Evolutionary conservation across 2,888 invertebrate species (phyloP).

Genomic region (Ferdinandea cuprea): DNA sequence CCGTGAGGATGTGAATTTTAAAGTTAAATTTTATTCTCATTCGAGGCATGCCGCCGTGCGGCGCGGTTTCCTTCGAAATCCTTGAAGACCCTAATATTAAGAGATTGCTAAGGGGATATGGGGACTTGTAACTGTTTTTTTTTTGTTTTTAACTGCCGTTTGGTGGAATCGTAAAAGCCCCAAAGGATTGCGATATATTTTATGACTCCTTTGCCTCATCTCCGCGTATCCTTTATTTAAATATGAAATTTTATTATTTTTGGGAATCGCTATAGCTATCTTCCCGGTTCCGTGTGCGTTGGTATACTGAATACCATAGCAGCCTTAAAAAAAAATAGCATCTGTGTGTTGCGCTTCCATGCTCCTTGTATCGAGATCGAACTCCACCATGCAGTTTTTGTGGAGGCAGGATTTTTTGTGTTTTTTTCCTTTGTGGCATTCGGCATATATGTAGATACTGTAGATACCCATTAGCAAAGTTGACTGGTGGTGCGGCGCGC

Average conservation of each 20-base stretch:
- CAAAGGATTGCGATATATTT: constrained; percentile 55
- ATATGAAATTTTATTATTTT: constrained; percentile 30
- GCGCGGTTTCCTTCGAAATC: constrained; percentile 32
- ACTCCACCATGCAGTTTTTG: no score
- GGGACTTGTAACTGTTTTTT: constrained; percentile 30
- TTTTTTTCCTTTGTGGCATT: no score
- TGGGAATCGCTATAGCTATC: constrained; percentile 46
- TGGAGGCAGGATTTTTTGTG: no score
- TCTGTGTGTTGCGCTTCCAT: background rate
- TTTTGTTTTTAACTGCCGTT: constrained; percentile 65
- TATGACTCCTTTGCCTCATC: background rate
- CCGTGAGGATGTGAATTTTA: constrained; percentile 7
- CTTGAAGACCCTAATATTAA: constrained; percentile 19
- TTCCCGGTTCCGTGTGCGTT: constrained; percentile 6
- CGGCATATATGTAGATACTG: no score
- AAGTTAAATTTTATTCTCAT: constrained; percentile 36
- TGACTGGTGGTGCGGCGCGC: constrained; percentile 7
- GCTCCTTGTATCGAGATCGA: no score
- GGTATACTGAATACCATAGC: background rate
- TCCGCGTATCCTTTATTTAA: constrained; percentile 13
- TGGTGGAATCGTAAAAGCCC: constrained; percentile 43
- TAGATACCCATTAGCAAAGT: constrained; percentile 25
- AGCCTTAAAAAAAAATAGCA: background rate
- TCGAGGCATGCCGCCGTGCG: constrained; percentile 21
- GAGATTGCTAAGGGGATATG: background rate